These are phyloP conservation scores for Astropecten irregularis DNA, from an alignment of 53 echinoderm and acorn worm species.

Conservation along the genomic window DNA sequence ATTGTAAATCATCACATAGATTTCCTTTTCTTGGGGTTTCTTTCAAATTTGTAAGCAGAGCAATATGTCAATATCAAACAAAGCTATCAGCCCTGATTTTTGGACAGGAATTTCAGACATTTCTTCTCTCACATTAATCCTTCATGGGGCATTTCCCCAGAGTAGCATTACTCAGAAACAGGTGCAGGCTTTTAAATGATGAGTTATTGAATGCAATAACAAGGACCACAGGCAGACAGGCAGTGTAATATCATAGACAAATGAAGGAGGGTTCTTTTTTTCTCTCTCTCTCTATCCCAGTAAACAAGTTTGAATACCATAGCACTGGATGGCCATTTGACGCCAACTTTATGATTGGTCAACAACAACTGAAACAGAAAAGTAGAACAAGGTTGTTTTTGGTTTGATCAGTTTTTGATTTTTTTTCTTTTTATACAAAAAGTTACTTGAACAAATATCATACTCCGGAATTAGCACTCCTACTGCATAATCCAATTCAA, in stretches of 20 bases:
- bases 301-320: not conserved
- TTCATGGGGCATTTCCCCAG: constrained; percentile 27
- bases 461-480: too few species aligned
- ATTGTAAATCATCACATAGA: not conserved
- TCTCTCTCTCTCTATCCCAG: too few species aligned
- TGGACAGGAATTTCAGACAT: constrained; percentile 37
- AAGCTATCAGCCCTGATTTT: constrained; percentile 1
- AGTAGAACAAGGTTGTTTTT: not conserved
- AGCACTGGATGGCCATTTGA: not conserved
- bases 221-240: not conserved
- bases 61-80: constrained; percentile 31
- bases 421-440: too few species aligned
- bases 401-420: too few species aligned
- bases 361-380: not conserved
- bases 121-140: constrained; percentile 31
- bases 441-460: too few species aligned
- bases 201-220: constrained; percentile 50
- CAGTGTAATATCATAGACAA: not conserved
- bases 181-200: constrained; percentile 43
- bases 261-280: not conserved
- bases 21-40: not conserved
- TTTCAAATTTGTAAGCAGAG: not conserved
- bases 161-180: constrained; percentile 29
- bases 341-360: not conserved
- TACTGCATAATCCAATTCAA: too few species aligned